Conservation (phyloP, 64 coral and sea anemone genomes). For the Acropora yongei region DNA sequence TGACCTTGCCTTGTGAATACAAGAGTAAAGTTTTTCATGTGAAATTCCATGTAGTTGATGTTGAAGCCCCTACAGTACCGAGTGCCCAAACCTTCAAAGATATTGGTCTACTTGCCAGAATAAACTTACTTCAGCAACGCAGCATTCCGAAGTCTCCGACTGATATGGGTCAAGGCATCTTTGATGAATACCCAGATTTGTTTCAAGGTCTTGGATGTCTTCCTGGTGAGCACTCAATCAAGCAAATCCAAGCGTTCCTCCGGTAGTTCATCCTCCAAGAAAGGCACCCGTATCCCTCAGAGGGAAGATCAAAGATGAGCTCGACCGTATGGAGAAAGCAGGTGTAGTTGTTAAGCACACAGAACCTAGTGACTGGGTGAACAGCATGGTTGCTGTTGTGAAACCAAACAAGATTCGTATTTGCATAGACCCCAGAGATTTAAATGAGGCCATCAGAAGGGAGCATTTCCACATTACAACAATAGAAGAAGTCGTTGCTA, state of each 20-base stretch:
- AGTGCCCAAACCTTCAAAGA: conserved; percentile 40
- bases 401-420: neutral
- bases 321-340: conserved; percentile 40
- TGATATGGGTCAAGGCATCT: neutral
- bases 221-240: no score
- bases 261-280: no score
- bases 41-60: conserved; percentile 1
- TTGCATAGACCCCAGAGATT: no score
- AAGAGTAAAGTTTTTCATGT: neutral
- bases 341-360: conserved; percentile 23
- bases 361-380: conserved; percentile 46
- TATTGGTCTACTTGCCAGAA: conserved; percentile 8
- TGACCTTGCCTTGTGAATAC: neutral
- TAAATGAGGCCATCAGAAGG: conserved; percentile 20
- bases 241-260: no score
- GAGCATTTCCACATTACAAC: conserved; percentile 34
- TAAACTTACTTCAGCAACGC: conserved; percentile 7
- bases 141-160: neutral
- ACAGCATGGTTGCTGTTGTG: conserved; percentile 47
- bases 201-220: neutral
- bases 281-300: no score
- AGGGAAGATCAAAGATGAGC: no score
- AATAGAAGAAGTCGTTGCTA: conserved; percentile 39
- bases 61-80: conserved; percentile 13
- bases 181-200: conserved; percentile 32